Percentiles rank a stretch among this genome's conserved stretches.
Evolutionary conservation across 2,113 vertebrate species (phyloP).

Genomic region (Mugil cephalus): DNA sequence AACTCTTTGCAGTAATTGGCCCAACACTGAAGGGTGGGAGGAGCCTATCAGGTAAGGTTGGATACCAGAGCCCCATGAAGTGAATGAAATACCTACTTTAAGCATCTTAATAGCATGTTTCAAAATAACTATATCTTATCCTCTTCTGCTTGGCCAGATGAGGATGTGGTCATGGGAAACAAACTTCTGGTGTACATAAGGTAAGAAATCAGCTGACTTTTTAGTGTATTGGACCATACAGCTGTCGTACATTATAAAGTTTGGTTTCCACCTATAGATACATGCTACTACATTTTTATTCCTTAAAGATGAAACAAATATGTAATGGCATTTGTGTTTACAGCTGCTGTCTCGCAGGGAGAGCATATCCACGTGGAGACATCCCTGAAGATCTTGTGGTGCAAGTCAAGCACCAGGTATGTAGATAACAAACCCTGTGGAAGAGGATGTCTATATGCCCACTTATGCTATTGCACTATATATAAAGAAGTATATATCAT

Average conservation of each 20-base stretch:
- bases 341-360: slow-evolving; percentile 88
- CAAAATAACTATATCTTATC: not conserved
- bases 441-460: not conserved
- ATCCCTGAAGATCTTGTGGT: slow-evolving; percentile 96
- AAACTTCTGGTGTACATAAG: slow-evolving; percentile 98
- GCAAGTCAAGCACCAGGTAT: slow-evolving; percentile 96
- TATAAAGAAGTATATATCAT: too few relatives aligned
- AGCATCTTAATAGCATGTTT: not conserved
- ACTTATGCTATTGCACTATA: too few relatives aligned
- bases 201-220: slow-evolving; percentile 68
- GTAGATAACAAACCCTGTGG: not conserved
- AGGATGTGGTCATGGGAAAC: slow-evolving; percentile 97
- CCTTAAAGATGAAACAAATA: not conserved
- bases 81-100: not conserved
- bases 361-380: slow-evolving; percentile 95
- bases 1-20: slow-evolving; percentile 94
- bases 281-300: not conserved
- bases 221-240: not conserved
- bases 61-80: not conserved
- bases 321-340: not conserved
- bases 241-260: not conserved
- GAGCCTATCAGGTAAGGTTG: slow-evolving; percentile 88
- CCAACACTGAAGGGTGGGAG: slow-evolving; percentile 90
- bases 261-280: not conserved
- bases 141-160: slow-evolving; percentile 85